Conservation (phyloP, 2,113 vertebrate species). For the Tragelaphus imberbis region DNA sequence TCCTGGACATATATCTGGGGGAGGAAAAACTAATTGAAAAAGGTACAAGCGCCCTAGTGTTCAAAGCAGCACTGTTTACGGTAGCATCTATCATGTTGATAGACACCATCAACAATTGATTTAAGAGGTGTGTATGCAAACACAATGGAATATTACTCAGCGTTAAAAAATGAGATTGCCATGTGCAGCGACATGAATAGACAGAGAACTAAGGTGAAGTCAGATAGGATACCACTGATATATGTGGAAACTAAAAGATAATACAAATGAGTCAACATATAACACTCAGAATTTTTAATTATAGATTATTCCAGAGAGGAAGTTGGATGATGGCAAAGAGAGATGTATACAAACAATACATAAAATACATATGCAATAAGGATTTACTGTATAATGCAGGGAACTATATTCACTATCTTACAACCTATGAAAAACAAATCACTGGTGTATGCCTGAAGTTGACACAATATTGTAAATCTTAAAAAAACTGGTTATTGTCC, state of each 20-base stretch:
- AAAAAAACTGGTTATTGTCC: background rate
- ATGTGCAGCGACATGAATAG: background rate
- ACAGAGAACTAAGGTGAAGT: background rate
- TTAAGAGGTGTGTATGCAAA: background rate
- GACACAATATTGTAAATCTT: background rate
- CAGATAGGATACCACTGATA: background rate
- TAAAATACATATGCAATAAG: background rate
- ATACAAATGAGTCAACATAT: background rate
- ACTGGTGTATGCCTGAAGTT: background rate
- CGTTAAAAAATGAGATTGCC: background rate
- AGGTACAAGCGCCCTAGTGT: background rate
- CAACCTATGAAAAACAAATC: background rate
- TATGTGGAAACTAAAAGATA: background rate
- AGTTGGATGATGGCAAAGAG: background rate
- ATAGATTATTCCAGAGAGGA: background rate
- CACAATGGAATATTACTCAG: background rate
- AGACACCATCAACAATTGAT: background rate
- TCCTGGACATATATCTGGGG: background rate
- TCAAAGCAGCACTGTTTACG: background rate
- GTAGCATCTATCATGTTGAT: background rate
- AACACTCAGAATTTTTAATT: background rate
- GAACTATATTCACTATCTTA: background rate
- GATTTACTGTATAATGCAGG: background rate
- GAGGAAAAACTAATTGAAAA: background rate
- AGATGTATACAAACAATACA: background rate